phyloP scores from a whole-genome alignment of 2,888 invertebrate genomes.

The Eremobia ochroleuca region DNA sequence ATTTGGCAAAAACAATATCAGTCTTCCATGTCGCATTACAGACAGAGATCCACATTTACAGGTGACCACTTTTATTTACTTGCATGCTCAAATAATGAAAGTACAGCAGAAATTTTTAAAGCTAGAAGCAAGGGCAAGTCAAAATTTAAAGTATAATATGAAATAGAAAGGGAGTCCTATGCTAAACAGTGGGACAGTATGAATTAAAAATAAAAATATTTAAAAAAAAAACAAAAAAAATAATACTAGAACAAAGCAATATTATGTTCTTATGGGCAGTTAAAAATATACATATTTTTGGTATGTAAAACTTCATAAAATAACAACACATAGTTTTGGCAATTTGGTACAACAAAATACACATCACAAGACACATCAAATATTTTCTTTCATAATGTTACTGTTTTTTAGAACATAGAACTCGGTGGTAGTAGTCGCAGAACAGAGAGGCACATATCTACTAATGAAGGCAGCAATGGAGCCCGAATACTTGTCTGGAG shows the following conservation, averaged over 20 bases:
- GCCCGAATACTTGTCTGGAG: conserved; percentile 95
- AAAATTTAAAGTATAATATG: background rate
- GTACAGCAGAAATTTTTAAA: background rate
- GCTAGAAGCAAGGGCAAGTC: background rate
- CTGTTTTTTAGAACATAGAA: conserved; percentile 83
- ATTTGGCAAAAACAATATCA: conserved; percentile 89
- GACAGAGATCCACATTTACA: conserved; percentile 93
- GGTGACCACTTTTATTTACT: conserved; percentile 69
- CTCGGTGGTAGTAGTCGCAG: conserved; percentile 86
- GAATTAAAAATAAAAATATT: background rate
- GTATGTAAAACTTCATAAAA: background rate
- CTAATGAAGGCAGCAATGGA: conserved; percentile 75
- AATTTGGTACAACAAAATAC: background rate
- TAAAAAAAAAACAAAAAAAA: background rate
- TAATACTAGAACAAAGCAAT: background rate
- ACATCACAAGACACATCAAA: background rate
- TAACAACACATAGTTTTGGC: background rate
- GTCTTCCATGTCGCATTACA: conserved; percentile 91
- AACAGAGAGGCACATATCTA: conserved; percentile 87
- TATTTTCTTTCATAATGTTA: background rate
- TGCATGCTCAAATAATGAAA: background rate
- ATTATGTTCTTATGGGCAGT: background rate
- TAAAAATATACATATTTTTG: background rate
- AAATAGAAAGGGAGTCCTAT: background rate
- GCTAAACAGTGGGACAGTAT: too few species aligned